Evolutionary conservation across 2,797 vertebrate species (phyloP).

Genomic region (Helostoma temminkii): DNA sequence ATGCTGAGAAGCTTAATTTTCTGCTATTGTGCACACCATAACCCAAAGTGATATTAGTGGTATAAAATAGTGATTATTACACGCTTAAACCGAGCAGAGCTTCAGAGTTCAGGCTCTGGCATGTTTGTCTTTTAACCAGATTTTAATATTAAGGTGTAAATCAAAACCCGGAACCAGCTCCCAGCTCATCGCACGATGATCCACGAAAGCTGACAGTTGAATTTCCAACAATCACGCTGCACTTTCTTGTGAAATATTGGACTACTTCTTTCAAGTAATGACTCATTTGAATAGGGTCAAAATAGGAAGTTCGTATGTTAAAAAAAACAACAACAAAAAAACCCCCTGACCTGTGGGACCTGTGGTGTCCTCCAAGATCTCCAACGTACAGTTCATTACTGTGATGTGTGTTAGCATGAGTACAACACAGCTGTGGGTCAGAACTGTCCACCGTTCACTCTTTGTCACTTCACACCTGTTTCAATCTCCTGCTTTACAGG

Average conservation of each 20-base stretch:
- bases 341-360: background rate
- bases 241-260: background rate
- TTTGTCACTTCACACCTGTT: conserved; percentile 4
- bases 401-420: conserved; percentile 9
- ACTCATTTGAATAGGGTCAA: background rate
- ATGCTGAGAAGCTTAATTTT: conserved; percentile 13
- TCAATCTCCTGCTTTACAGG: background rate
- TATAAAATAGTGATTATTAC: conserved; percentile 14
- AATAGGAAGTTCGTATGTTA: background rate
- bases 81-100: conserved; percentile 10
- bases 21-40: conserved; percentile 28
- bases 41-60: conserved; percentile 39
- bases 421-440: background rate
- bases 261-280: background rate
- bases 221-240: background rate
- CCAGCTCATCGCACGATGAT: background rate
- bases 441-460: conserved; percentile 12
- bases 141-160: background rate
- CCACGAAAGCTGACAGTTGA: background rate
- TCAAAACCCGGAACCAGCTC: background rate
- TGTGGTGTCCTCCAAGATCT: background rate
- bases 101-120: background rate
- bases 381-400: background rate
- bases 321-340: background rate
- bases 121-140: background rate